Evolutionary conservation across 1,140 invertebrate genomes (phyloP), one percentile per base, ranked within the genome.

Genomic region (Aporrectodea caliginosa): DNA sequence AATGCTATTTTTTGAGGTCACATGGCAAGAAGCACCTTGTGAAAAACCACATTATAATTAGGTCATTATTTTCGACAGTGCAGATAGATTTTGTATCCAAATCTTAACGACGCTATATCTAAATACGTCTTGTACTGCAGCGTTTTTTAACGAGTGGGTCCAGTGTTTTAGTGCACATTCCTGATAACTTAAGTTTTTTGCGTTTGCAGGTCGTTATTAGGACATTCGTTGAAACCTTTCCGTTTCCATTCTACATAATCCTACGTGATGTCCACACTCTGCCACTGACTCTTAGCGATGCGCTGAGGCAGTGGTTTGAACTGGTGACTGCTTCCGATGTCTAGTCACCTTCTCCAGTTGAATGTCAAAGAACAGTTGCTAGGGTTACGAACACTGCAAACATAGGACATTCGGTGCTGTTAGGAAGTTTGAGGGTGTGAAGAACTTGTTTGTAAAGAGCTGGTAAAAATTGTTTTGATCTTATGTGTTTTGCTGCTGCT

Each of bases 201-300:
- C n/a, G n/a, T 58, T 58, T 58, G 6, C 43, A 58, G 43, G 22
- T 58, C 6, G 6, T 6, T 6, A 58, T 58, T 58, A 6, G 22
- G 43, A 58, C 6, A 22, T 98, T 98, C 87, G 92, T 99, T 90
- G 96, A 98, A 83, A 91, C 90, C 80, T 99, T 99, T 88, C 98
- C 98, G 2, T 99, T 99, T 86, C 96, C 97, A n/a, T 99, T 97
- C 90, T 99, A 99, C 87, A 91, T 99, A 31, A 94, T 99, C 83
- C 90, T 99, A 2, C 89, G 94, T 77, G 94, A 98, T 85, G 92
- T 98, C 80, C 92, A 93, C 79, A 92, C 92, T 35, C 88, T 99
- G 77, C 97, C 98, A 0, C 89, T 91, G 73, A 94, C 98, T 2
- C 89, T 99, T 2, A 95, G 96, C 84, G 97, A 99, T 88, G 97